Base-by-base conservation (phyloP, 2,797 vertebrate species). In the Silurus aristotelis region DNA sequence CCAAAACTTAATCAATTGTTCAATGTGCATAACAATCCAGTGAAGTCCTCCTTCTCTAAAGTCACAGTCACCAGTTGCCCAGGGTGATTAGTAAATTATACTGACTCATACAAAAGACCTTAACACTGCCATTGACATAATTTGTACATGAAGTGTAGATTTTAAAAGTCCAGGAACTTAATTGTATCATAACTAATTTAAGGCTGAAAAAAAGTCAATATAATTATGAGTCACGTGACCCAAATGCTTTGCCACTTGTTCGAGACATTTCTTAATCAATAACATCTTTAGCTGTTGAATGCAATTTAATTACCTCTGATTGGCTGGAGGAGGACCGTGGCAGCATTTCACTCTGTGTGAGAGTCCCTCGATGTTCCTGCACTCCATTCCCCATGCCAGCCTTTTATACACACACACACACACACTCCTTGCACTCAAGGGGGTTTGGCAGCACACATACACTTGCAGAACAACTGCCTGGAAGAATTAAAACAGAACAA, bases 361-460 rank as follows among this genome's bases (percentile, higher is more conserved):
- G 94, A 71, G 93, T 90, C 90, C 90, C 92, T 84, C 78, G 90
- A 82, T 91, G 93, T 91, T 96, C 95, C 92, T 96, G 96, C 89
- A 96, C 96, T 92, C 96, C 97, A 95, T 94, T 97, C 93, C 96
- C 97, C 98, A 99, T 99, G 87, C 94, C 96, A 88, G 12, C 89
- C 73, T 68, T 88, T 64, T 87, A 89, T 70, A 52, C 90, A 87
- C 91, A 92, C 91, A 1, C 61, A 48, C 90, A 87, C 92, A 92
- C 91, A 89, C 87, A 93, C 91, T 88, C 91, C 90, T 38, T 87
- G 87, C 88, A 88, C 87, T 80, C 61, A 22, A 68, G 80, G 66
- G 76, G 73, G 63, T 58, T 67, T 63, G 82, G 71, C 83, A n/a
- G 64, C 76, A 75, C 27, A 58, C 76, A 81, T 27, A 64, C 46